Evolutionary conservation across 2,797 vertebrate species (phyloP).

Genomic region (Triplophysa yarkandensis): DNA sequence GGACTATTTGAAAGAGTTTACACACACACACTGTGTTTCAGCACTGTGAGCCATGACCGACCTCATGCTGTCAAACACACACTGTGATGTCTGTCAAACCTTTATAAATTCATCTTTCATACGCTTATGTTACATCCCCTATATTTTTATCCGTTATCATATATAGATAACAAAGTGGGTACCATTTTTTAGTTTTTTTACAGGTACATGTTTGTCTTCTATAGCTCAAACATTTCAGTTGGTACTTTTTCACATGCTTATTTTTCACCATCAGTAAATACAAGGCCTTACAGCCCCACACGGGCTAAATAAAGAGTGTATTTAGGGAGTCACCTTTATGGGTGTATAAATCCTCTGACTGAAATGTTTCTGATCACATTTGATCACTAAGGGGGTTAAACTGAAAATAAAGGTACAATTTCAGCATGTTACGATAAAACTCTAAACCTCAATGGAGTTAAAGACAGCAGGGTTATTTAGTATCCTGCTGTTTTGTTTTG

Average conservation of each 20-base stretch:
- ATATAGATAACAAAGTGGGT: background rate
- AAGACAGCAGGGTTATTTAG: conserved; percentile 11
- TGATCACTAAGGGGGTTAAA: conserved; percentile 8
- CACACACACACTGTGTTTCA: conserved; percentile 74
- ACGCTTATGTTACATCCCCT: background rate
- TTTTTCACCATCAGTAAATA: background rate
- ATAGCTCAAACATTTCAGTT: background rate
- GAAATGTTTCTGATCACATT: conserved; percentile 23
- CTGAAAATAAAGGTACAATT: background rate
- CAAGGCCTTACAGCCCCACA: conserved; percentile 22
- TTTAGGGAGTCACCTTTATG: background rate
- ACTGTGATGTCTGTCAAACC: conserved; percentile 54
- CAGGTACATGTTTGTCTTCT: background rate
- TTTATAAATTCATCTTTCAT: background rate
- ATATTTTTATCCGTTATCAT: background rate
- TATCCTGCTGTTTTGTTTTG: conserved; percentile 43
- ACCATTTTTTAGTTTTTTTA: background rate
- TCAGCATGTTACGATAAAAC: background rate
- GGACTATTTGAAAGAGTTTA: conserved; percentile 81
- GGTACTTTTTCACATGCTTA: background rate
- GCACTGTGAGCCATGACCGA: conserved; percentile 82
- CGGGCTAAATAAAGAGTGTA: conserved; percentile 4
- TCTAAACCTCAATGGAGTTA: conserved; percentile 5
- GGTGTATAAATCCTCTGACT: background rate
- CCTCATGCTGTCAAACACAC: conserved; percentile 50